These are phyloP conservation scores for Nomada goodeniana DNA, from an alignment of 2,888 invertebrate species.

Conservation along the genomic window DNA sequence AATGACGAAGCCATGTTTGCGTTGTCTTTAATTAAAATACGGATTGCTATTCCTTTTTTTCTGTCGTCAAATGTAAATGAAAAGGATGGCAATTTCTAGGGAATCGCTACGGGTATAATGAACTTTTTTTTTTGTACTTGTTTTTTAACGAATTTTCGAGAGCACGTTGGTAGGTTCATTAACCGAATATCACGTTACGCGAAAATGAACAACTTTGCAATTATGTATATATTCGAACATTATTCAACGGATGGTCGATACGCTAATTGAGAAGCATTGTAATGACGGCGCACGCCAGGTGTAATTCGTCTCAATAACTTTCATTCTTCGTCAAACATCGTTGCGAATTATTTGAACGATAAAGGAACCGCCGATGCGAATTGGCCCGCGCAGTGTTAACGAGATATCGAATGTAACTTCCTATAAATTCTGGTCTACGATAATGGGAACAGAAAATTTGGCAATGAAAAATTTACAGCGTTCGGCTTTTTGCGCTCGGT, in stretches of 20 bases:
- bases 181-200: not conserved
- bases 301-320: not conserved
- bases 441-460: too few species aligned
- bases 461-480: too few species aligned
- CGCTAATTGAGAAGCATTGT: not conserved
- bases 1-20: too few species aligned
- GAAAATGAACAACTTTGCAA: not conserved
- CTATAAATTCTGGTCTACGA: too few species aligned
- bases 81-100: too few species aligned
- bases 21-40: too few species aligned
- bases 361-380: conserved; percentile 1
- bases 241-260: not conserved
- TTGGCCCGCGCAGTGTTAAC: not conserved
- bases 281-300: not conserved
- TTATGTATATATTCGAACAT: not conserved
- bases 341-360: not conserved
- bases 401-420: not conserved
- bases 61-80: too few species aligned
- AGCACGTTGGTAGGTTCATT: not conserved
- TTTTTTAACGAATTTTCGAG: too few species aligned
- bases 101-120: too few species aligned
- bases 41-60: too few species aligned
- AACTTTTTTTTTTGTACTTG: too few species aligned
- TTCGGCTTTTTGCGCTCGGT: too few species aligned
- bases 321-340: not conserved